Percentiles rank a stretch among this genome's conserved stretches.
Conservation (phyloP, 2,797 vertebrate genomes). For the Schizothorax lantsangensis region DNA sequence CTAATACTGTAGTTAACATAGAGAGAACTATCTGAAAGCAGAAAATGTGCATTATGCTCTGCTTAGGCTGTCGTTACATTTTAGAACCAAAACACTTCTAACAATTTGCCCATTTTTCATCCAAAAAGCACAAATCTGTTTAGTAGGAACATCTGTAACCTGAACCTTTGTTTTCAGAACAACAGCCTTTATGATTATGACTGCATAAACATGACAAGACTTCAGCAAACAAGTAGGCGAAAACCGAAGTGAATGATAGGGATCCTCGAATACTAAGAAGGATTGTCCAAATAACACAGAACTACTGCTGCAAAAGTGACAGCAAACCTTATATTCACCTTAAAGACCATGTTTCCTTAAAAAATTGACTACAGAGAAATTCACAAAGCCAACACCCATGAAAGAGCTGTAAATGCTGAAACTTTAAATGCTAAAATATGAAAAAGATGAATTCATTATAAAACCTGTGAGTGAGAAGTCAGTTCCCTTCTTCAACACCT, state of each 20-base stretch:
- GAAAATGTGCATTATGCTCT: too few species aligned
- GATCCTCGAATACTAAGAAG: too few species aligned
- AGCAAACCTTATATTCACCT: not conserved
- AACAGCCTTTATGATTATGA: not conserved
- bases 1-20: not conserved
- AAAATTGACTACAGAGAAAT: not conserved
- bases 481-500: not conserved
- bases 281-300: too few species aligned
- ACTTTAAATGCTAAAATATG: not conserved
- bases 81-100: too few species aligned
- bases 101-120: not conserved
- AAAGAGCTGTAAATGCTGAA: too few species aligned
- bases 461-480: not conserved
- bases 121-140: not conserved
- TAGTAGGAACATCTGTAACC: not conserved
- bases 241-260: too few species aligned
- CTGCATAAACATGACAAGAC: not conserved
- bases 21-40: not conserved
- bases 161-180: not conserved
- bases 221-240: not conserved
- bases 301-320: not conserved
- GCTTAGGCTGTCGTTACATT: not conserved
- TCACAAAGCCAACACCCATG: not conserved
- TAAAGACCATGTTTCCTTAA: not conserved
- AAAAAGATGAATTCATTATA: too few species aligned